Evolutionary conservation across 2,113 vertebrate species (phyloP), one percentile per base, ranked within the genome.

Genomic region (Pipa parva): DNA sequence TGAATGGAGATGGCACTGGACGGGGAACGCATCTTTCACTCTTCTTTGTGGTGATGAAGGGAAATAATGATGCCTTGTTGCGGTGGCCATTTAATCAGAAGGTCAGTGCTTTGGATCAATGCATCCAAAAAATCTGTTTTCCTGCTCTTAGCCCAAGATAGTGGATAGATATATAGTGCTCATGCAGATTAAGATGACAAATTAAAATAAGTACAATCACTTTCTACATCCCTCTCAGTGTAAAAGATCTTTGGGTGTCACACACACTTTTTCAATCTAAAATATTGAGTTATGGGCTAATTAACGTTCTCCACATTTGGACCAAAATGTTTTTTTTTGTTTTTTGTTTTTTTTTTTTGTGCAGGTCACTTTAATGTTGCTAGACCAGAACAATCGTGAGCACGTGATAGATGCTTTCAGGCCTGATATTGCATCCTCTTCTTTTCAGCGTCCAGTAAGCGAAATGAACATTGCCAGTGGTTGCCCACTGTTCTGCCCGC

Each of bases 401-500:
- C 96, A 98, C 15, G 89, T 98, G 21, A 97, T 99, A 0, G 97
- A 99, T 0, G 96, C 95, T 13, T 99, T 99, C 78, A 85, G 96
- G 0, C 97, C 97, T 0, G 97, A 99, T 0, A 85, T 95, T 42
- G 85, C 83, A 0, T 98, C 97, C 2, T 91, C 91, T 0, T 99
- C 97, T 29, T 99, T 99, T 79, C 94, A 97, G 86, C 81, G 90
- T 33, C 96, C 97, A 0, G 73, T 92, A 76, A 89, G 87, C 0
- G 96, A 98, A 60, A 98, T 98, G 95, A 99, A 99, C 83, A 94
- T 99, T 0, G 97, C 97, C 75, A 99, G 97, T 0, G 97, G 97
- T 71, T 99, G 97, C 75, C 96, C 97, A 0, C 91, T 97, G 24
- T 99, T 99, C 86, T 99, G 92, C 66, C 95, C 94, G 0, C 83